These are phyloP conservation scores for Acanthornis magna DNA, from an alignment of 2,797 vertebrate genomes.

Conservation along the genomic window DNA sequence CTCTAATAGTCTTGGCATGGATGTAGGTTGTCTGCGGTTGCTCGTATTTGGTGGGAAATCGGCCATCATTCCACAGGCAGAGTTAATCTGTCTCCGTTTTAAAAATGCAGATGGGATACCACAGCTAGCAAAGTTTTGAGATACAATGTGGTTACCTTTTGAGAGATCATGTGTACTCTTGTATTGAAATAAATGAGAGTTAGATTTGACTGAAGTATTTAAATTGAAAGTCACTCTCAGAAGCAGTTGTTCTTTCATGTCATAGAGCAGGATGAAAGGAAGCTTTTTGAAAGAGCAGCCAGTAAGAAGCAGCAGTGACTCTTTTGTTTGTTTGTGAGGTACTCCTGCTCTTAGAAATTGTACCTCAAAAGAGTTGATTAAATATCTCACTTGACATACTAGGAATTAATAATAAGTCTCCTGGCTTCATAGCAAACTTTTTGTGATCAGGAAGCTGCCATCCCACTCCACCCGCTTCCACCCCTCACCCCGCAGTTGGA, in stretches of 20 bases:
- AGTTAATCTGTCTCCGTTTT: neutral
- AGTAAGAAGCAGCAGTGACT: neutral
- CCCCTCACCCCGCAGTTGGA: neutral
- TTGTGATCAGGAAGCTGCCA: neutral
- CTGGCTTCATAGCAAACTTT: neutral
- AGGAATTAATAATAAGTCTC: neutral
- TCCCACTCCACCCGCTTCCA: neutral
- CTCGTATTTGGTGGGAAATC: neutral
- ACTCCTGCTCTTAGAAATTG: neutral
- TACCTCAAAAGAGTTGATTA: neutral
- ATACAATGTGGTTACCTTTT: rapidly evolving
- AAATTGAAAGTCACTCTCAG: neutral
- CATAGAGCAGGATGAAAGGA: neutral
- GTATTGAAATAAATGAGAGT: neutral
- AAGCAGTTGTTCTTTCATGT: neutral
- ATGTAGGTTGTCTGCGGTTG: neutral
- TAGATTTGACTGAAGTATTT: neutral
- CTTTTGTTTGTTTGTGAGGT: neutral
- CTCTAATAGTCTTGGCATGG: neutral
- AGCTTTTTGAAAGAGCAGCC: neutral
- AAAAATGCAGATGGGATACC: neutral
- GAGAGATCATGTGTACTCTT: neutral
- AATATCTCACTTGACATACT: neutral
- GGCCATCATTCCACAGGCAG: neutral
- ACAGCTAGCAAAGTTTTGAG: neutral